Evolutionary conservation across 2,888 invertebrate genomes (phyloP), one percentile per base, ranked within the genome.

Genomic region (Folsomia manolachei): DNA sequence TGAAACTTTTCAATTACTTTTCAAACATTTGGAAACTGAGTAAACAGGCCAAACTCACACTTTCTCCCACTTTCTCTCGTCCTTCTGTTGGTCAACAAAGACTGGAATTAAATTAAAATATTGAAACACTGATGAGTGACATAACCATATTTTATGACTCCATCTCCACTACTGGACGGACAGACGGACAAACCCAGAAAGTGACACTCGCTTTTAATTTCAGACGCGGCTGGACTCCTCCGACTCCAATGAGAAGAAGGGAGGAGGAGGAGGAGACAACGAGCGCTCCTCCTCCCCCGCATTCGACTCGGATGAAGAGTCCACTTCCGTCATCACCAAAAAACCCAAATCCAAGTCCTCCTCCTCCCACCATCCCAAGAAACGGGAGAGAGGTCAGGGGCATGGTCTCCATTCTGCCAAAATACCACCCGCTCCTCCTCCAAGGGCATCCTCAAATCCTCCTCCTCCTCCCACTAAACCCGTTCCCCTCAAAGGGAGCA

Each of bases 261-360:
- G 72, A 19, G n/a, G n/a, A n/a, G n/a, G n/a, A n/a, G n/a, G n/a
- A n/a, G n/a, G n/a, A n/a, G 80, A 80, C 26, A 79, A 89, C 2
- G 93, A 93, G 81, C 87, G 95, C 60, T 95, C 95, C 0, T 95
- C 95, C 82, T 95, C 95, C 83, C 90, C 94, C 0, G 95, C 94
- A 0, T 97, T 96, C 83, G 97, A 97, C 81, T 96, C 96, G 0
- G 97, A 97, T 83, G 96, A 96, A 74, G 96, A 97, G 82, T 82
- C 91, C 75, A 89, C 89, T 0, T 87, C 88, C 0, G 75, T 77
- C 76, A 82, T 80, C 71, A 82, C 73, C 72, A 81, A 75, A 72
- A 78, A 75, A 79, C 82, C 73, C 62, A 66, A 27, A 27, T n/a
- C 69, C 24, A 60, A 51, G 24, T 27, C 63, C n/a, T 51, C 1